Conservation (phyloP, 2,888 invertebrate genomes). For the Pandemis heparana region DNA sequence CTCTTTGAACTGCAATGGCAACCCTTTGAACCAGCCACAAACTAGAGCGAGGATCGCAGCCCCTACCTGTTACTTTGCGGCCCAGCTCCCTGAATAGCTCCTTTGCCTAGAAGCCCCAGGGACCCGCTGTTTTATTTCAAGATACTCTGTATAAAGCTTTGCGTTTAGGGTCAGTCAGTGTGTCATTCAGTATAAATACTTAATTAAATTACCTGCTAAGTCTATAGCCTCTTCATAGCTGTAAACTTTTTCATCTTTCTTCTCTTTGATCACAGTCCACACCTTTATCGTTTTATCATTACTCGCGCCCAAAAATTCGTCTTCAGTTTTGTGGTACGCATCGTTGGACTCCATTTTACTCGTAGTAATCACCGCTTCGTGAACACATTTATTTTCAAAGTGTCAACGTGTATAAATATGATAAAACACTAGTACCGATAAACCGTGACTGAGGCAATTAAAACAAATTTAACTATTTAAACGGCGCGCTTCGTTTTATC, state of each 20-base stretch:
- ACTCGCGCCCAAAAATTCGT: background rate
- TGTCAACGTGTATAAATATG: too few relatives aligned
- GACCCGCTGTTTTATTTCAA: too few relatives aligned
- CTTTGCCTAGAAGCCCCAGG: too few relatives aligned
- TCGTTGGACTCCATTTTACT: constrained; percentile 12
- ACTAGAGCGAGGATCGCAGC: too few relatives aligned
- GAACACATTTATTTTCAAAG: too few relatives aligned
- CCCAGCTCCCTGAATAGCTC: too few relatives aligned
- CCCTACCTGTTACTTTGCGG: too few relatives aligned
- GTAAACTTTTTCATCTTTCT: constrained; percentile 48
- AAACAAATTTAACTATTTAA: background rate
- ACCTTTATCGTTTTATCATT: background rate
- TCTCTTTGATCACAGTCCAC: constrained; percentile 12
- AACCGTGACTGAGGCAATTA: constrained; percentile 10
- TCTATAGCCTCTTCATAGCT: constrained; percentile 58
- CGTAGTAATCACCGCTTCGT: too few relatives aligned
- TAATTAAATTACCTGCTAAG: constrained; percentile 52
- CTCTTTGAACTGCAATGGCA: too few relatives aligned
- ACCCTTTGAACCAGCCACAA: too few relatives aligned
- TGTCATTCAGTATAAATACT: background rate
- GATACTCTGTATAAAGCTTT: too few relatives aligned
- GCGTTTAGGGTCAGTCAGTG: too few relatives aligned
- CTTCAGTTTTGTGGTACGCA: constrained; percentile 10
- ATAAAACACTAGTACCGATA: background rate
- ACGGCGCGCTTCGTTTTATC: background rate